A percentile compares a stretch with the other conserved stretches of the same genome.
phyloP scores from a whole-genome alignment of 2,113 vertebrate genomes.

The Romanogobio albipinnatus region DNA sequence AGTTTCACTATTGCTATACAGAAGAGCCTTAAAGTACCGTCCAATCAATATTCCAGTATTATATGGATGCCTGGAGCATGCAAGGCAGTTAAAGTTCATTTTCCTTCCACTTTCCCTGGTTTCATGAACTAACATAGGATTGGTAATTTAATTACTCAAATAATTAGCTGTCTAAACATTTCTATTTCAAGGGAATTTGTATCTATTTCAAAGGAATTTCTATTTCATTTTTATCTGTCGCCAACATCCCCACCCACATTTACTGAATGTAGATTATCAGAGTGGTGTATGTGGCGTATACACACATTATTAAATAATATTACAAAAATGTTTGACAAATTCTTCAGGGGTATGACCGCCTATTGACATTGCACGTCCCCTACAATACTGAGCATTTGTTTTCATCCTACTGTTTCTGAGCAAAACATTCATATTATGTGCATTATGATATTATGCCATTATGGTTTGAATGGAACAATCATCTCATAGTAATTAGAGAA shows the following conservation, averaged over 20 bases:
- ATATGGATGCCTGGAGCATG: not conserved
- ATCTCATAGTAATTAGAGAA: conserved; percentile 27
- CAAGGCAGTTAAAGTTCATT: not conserved
- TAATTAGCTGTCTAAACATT: not conserved
- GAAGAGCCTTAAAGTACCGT: not conserved
- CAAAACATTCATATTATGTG: not conserved
- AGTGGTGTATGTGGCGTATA: no score
- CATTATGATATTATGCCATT: not conserved
- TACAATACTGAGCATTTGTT: not conserved
- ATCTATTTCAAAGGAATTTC: no score
- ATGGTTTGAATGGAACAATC: not conserved
- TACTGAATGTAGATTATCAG: no score
- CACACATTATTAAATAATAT: no score
- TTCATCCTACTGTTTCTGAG: not conserved
- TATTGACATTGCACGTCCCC: no score
- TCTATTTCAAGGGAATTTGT: no score
- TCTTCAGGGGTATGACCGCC: no score
- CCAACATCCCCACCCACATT: no score
- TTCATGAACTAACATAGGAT: not conserved
- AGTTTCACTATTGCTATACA: not conserved
- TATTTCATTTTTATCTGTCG: no score
- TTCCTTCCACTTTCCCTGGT: not conserved
- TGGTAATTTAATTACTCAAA: not conserved
- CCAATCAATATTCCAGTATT: not conserved
- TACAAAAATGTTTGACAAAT: no score